Percentiles rank a stretch among this genome's conserved stretches.
Evolutionary conservation across 1,140 invertebrate species (phyloP).

Genomic region (Hycleus phaleratus): DNA sequence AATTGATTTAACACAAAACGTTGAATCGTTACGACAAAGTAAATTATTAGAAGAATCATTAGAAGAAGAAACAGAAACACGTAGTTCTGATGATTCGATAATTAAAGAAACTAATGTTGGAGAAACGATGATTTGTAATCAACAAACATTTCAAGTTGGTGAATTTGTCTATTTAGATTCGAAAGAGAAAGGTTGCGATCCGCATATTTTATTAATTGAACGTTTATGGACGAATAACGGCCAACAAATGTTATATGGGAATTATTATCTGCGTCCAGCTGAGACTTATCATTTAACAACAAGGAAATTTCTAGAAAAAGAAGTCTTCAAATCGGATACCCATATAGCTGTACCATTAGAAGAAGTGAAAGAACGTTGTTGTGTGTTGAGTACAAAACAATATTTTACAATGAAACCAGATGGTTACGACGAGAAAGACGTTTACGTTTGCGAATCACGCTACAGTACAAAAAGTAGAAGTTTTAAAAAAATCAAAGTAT

Average conservation of each 20-base stretch:
- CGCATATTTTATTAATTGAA: slow-evolving; percentile 84
- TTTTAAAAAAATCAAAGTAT: slow-evolving; percentile 89
- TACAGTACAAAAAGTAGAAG: slow-evolving; percentile 78
- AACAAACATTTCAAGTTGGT: slow-evolving; percentile 68
- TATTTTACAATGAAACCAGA: slow-evolving; percentile 87
- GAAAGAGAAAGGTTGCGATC: slow-evolving; percentile 65
- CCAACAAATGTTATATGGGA: slow-evolving; percentile 84
- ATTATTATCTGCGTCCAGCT: slow-evolving; percentile 65
- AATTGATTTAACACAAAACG: slow-evolving; percentile 60
- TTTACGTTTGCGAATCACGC: slow-evolving; percentile 94
- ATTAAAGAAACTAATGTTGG: slow-evolving; percentile 37
- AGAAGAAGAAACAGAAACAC: slow-evolving; percentile 64
- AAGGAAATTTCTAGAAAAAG: slow-evolving; percentile 91
- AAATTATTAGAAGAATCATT: slow-evolving; percentile 67
- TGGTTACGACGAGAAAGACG: slow-evolving; percentile 85
- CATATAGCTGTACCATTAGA: slow-evolving; percentile 75
- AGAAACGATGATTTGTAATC: slow-evolving; percentile 57
- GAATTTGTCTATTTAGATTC: slow-evolving; percentile 88
- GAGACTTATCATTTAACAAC: slow-evolving; percentile 95
- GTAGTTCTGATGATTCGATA: slow-evolving; percentile 39
- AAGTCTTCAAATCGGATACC: slow-evolving; percentile 92
- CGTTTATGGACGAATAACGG: slow-evolving; percentile 76
- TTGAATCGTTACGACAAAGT: slow-evolving; percentile 67
- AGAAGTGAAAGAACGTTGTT: slow-evolving; percentile 86
- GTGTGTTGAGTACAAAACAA: slow-evolving; percentile 90